Base-by-base conservation (phyloP, 2,888 invertebrate species). In the Eudasyphora cyanicolor region DNA sequence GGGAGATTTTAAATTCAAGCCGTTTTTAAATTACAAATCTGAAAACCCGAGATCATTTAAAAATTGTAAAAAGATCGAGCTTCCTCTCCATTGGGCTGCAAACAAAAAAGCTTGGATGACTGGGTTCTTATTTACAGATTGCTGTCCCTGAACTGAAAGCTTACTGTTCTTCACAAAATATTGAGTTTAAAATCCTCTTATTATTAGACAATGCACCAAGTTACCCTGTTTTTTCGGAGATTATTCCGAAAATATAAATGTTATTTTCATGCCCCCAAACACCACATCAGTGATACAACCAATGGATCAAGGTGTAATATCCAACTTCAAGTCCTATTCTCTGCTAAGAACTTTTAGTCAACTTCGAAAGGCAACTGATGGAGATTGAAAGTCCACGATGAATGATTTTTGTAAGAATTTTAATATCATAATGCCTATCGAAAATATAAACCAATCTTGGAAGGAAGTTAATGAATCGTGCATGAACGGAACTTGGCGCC, bases 241-340 rank as follows among this genome's bases (percentile, higher is more conserved):
- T 51, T 64, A 51, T 64, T 75, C 35, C 1, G 60, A 74, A 62
- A 45, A 45, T 62, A 62, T 29, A n/a, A 70, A 70, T 38, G 57
- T 73, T 54, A 45, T 74, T 21, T 74, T 42, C 45, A 60, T 74
- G 49, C 32, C 75, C n/a, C 49, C 24, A 29, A 75, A 75, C 32
- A 74, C 60, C n/a, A n/a, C n/a, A n/a, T n/a, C n/a, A n/a, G n/a
- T n/a, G n/a, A n/a, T n/a, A n/a, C 45, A 49, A 64, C 27, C 21
- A 45, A 60, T 74, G 74, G 74, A 60, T 60, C 42, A 74, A 62
- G 73, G n/a, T n/a, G n/a, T n/a, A n/a, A n/a, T n/a, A n/a, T n/a
- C n/a, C n/a, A n/a, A n/a, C n/a, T n/a, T n/a, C 51, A 49, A 51
- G 70, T 70, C 21, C 70, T 54, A 45, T 21, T 24, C 38, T 38